Base-by-base conservation (phyloP, 2,888 invertebrate genomes). In the Heliconius aoede region DNA sequence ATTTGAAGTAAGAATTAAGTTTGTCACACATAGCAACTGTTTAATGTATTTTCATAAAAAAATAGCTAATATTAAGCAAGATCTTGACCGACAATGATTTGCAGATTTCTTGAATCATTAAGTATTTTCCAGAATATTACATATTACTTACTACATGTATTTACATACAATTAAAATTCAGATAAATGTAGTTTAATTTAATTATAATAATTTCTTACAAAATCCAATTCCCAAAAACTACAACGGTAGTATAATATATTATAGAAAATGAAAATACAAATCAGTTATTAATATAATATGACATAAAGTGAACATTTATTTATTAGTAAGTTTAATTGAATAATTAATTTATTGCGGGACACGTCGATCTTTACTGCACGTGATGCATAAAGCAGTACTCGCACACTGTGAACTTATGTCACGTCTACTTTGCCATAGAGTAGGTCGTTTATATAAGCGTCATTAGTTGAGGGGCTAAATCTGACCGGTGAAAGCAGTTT, bases 401-500 rank as follows among this genome's bases (percentile, higher is more conserved):
- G n/a, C n/a, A 36, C 21, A 51, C 13, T 7, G 4, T 69, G 13
- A 51, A 69, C 68, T 46, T 13, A 26, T 51, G 46, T 69, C 71
- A 55, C 68, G 11, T 68, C 46, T 26, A 61, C 46, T 46, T 60
- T 55, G 7, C 7, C 51, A n/a, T 46, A 55, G 58, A 36, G 28
- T n/a, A 64, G 36, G 51, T 40, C 55, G 58, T 28, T 76, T 76
- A 77, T 26, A 74, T 77, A 76, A 73, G 62, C 36, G 46, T 9
- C 68, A 46, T 77, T 71, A 67, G 81, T 80, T 83, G 82, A 85
- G 81, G 83, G 62, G 18, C 85, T 85, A 85, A 86, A 83, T 83
- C 83, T 84, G 78, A 83, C 80, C 81, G 86, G 90, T 88, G 91
- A 92, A 92, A 92, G 91, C 89, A 83, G 89, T 87, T 84, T 65